Conservation (phyloP, 2,888 invertebrate genomes). For the Merodon equestris region DNA sequence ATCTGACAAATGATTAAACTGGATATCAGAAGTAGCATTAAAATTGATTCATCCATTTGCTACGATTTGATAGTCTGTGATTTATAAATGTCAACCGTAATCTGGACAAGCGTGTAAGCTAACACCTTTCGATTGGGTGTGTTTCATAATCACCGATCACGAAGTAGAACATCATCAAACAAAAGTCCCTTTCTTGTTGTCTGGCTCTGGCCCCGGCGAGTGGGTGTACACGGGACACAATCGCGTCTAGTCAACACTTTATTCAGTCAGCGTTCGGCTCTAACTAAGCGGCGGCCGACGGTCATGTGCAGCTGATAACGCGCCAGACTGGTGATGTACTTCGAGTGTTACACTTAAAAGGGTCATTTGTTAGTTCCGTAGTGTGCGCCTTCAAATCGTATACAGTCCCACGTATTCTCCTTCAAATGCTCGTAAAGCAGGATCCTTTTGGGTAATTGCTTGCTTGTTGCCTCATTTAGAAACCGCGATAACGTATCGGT, state of each 20-base stretch:
- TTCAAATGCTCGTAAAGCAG: conserved; percentile 11
- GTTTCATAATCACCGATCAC: conserved; percentile 63
- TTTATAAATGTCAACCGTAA: conserved; percentile 60
- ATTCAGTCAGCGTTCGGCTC: conserved; percentile 27
- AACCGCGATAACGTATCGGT: conserved; percentile 63
- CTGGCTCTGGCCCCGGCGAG: conserved; percentile 44
- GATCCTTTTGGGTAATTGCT: conserved; percentile 58
- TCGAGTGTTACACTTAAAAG: conserved; percentile 68
- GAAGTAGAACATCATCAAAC: conserved; percentile 65
- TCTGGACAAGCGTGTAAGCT: conserved; percentile 52
- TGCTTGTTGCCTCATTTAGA: conserved; percentile 64
- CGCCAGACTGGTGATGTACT: conserved; percentile 54
- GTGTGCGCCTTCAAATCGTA: conserved; percentile 7
- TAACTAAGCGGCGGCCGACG: conserved; percentile 18
- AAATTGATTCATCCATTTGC: conserved; percentile 58
- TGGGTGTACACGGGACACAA: conserved; percentile 40
- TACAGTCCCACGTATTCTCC: too few relatives aligned
- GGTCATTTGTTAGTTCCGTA: conserved; percentile 61
- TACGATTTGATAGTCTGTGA: conserved; percentile 56
- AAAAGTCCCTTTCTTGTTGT: conserved; percentile 5
- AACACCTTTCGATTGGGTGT: conserved; percentile 65
- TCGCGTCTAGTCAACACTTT: conserved; percentile 55
- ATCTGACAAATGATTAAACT: conserved; percentile 53
- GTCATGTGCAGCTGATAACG: conserved; percentile 52
- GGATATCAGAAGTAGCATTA: conserved; percentile 45